These are phyloP conservation scores for Drosophila kuntzei DNA, from an alignment of 2,888 invertebrate genomes.

Conservation along the genomic window DNA sequence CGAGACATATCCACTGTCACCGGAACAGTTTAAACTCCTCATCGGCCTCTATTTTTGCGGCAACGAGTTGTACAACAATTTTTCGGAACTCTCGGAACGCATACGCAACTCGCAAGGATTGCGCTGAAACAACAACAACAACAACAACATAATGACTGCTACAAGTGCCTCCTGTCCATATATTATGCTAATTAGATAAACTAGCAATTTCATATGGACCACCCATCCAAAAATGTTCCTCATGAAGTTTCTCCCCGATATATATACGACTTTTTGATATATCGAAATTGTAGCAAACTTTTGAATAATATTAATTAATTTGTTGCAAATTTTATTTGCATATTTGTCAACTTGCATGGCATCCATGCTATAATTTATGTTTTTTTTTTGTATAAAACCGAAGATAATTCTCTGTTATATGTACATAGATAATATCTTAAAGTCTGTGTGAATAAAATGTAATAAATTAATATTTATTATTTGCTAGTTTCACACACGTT, in stretches of 20 bases:
- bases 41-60: slow-evolving; percentile 73
- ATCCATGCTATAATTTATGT: slow-evolving; percentile 23
- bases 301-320: slow-evolving; percentile 5
- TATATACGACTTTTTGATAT: slow-evolving; percentile 9
- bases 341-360: slow-evolving; percentile 20
- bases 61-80: slow-evolving; percentile 47
- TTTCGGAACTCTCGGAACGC: slow-evolving; percentile 38
- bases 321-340: slow-evolving; percentile 9
- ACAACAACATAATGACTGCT: background rate
- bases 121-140: background rate
- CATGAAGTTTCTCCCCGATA: slow-evolving; percentile 11
- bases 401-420: slow-evolving; percentile 2
- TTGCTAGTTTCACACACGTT: slow-evolving; percentile 28
- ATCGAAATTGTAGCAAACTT: slow-evolving; percentile 13
- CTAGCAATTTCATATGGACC: slow-evolving; percentile 4
- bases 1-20: slow-evolving; percentile 52
- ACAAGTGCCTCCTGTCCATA: slow-evolving; percentile 9
- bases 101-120: slow-evolving; percentile 34
- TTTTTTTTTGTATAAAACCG: background rate
- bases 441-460: background rate
- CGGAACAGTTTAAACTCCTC: slow-evolving; percentile 67
- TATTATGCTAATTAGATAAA: slow-evolving; percentile 6
- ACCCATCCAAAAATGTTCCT: slow-evolving; percentile 10
- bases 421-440: background rate
- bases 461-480: slow-evolving; percentile 32